Evolutionary conservation across 2,113 vertebrate species (phyloP).

Genomic region (Antidorcas marsupialis): DNA sequence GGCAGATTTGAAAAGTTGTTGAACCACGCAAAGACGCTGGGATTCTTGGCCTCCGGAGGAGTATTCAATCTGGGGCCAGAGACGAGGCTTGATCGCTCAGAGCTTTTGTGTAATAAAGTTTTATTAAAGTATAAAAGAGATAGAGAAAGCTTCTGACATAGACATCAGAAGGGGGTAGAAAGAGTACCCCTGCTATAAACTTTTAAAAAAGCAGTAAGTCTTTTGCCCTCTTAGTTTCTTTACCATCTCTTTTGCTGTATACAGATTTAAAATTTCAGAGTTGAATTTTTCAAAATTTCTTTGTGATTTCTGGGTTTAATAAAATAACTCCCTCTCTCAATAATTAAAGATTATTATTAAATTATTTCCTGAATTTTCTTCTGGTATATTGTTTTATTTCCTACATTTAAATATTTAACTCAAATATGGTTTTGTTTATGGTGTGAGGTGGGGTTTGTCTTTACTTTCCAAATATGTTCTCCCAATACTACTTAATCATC

Average conservation of each 20-base stretch:
- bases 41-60: too few species aligned
- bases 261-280: neutral
- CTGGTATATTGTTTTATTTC: neutral
- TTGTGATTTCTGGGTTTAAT: constrained; percentile 4
- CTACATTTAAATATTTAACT: constrained; percentile 2
- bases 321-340: neutral
- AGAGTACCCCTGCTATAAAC: neutral
- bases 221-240: neutral
- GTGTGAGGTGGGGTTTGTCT: neutral
- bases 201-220: neutral
- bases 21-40: too few species aligned
- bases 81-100: too few species aligned
- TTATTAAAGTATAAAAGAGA: too few species aligned
- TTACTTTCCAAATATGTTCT: neutral
- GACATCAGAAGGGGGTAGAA: too few species aligned
- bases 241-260: neutral
- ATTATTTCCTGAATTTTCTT: neutral
- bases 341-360: neutral
- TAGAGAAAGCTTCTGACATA: too few species aligned
- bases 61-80: too few species aligned
- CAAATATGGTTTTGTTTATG: neutral
- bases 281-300: neutral
- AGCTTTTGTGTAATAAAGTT: too few species aligned
- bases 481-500: neutral
- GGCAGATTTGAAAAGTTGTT: too few species aligned